Evolutionary conservation across 2,888 invertebrate genomes (phyloP), one percentile per base, ranked within the genome.

Genomic region (Folsomia manolachei): DNA sequence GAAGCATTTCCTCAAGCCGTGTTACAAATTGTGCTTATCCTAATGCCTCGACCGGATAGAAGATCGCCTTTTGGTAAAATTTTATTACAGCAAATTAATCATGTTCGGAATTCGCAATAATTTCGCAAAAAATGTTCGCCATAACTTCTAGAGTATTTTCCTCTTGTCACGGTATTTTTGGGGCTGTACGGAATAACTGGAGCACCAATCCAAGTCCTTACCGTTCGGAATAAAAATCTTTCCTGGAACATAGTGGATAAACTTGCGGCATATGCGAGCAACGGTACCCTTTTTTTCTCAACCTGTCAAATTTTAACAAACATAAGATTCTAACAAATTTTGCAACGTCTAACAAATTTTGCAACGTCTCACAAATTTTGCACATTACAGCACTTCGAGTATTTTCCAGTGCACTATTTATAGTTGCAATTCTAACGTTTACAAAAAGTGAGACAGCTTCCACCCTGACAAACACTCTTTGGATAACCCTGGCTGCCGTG

Each of bases 1-100:
- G 72, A 72, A 64, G 63, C 64, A 24, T 27, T 64, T 64, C 72
- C 72, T 60, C 72, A 72, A 60, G 69, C 69, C 1, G 64, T 72
- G 18, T 52, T 72, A 21, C 72, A 72, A 65, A 64, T 69, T 11
- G 24, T 67, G 19, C 21, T 27, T 19, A 64, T 64, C 9, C 27
- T 64, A 1, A 26, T 11, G 2, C 9, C 24, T 21, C 64, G 9
- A 27, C 27, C 19, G 9, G 2, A 21, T 21, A 27, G n/a, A n/a
- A 14, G 7, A 14, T 39, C 39, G 7, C 39, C 39, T 39, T 39
- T 39, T 39, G 14, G 39, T 39, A 39, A 4, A 14, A 9, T 39
- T 39, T 39, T 39, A 9, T 39, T 39, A 39, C 39, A 39, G 4
- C 4, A 39, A 39, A 39, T 14, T 9, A 39, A 39, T 39, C n/a